phyloP scores from a whole-genome alignment of 2,113 vertebrate genomes.

The Turdus rufiventris region DNA sequence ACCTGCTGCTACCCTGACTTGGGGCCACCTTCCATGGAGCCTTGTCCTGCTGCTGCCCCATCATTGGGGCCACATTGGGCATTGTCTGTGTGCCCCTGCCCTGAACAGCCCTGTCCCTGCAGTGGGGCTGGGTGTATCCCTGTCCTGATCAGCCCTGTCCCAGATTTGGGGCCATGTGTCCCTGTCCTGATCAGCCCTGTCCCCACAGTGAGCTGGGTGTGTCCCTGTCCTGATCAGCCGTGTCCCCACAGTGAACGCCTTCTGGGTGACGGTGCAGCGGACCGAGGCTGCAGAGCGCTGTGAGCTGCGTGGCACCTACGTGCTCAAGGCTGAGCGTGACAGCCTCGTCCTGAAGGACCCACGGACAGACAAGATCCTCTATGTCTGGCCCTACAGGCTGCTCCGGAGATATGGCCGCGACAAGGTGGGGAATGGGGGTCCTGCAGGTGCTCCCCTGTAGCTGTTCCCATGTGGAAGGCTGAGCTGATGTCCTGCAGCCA shows the following conservation, averaged over 20 bases:
- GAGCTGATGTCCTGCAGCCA: not conserved
- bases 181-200: not conserved
- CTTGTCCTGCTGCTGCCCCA: not conserved
- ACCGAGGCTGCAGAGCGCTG: conserved; percentile 92
- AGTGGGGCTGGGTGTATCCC: not conserved
- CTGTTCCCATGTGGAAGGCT: not conserved
- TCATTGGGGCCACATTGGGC: accelerated
- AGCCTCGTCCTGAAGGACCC: conserved; percentile 82
- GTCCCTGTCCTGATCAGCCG: not conserved
- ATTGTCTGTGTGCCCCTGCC: not conserved
- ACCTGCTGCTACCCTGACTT: not conserved
- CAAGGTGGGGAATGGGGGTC: conserved; percentile 71
- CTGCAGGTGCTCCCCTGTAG: accelerated
- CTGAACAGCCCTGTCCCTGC: not conserved
- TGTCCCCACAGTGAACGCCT: conserved; percentile 79
- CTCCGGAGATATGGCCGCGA: conserved; percentile 92
- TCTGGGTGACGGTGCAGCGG: conserved; percentile 88
- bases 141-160: not conserved
- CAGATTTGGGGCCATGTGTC: not conserved
- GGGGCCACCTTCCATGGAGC: accelerated
- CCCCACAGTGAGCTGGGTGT: conserved; percentile 68
- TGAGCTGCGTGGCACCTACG: conserved; percentile 78
- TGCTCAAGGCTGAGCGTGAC: conserved; percentile 84
- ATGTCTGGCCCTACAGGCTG: conserved; percentile 92
- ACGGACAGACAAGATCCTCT: conserved; percentile 72